Evolutionary conservation across 64 coral and sea anemone species (phyloP), one percentile per base, ranked within the genome.

Genomic region (Orbicella faveolata): DNA sequence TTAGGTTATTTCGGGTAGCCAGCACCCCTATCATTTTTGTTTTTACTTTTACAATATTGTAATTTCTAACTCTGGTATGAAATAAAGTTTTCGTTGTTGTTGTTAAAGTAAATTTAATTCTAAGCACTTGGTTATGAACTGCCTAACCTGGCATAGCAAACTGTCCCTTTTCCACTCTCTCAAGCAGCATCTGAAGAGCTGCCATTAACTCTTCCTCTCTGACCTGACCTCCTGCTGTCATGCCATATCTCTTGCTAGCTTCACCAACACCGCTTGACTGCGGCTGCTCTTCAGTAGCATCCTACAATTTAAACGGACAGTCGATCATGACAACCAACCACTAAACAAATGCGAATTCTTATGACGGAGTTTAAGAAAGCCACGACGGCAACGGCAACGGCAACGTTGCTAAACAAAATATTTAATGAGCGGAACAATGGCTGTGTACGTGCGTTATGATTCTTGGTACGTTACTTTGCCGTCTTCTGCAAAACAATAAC

Each of bases 131-230:
- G 11, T 18, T 63, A 34, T 64, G 19, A 34, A 55, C 5, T 36
- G 2, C 70, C 21, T 70, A 26, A 89, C 86, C 90, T 75, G 74
- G 81, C 36, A 81, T 73, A 26, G 88, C 67, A 92, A 89, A 92
- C 54, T 92, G 83, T 89, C 94, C 91, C 61, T 84, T 93, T 76
- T 99, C 97, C n/a, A 94, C 94, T 64, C 88, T 93, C 62, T 96
- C 97, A 51, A 99, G 52, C 21, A 99, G 89, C 55, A 91, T 67
- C 74, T 99, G 97, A 21, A 96, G 84, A 75, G 83, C 91, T 19
- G 78, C 88, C 97, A 99, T 99, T 13, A 99, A 34, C 53, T 99
- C 97, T 5, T 99, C 88, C 54, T 99, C 97, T 19, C 97, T 78
- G 10, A 90, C 88, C 37, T 92, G 83, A 14, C 88, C 78, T 1